Evolutionary conservation across 2,888 invertebrate species (phyloP).

Genomic region (Drosophila setosimentum): DNA sequence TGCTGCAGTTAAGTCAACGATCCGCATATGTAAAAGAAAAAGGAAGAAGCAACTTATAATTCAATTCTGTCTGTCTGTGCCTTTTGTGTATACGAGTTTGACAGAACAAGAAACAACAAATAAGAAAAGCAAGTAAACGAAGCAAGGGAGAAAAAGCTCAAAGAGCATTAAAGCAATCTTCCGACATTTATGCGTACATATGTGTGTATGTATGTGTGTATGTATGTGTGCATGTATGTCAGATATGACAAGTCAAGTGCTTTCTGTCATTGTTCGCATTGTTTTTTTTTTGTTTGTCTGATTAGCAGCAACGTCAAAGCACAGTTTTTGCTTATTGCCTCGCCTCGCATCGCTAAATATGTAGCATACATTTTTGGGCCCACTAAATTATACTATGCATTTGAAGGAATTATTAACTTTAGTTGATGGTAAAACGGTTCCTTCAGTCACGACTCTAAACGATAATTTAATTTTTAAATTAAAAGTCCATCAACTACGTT

Average conservation of each 20-base stretch:
- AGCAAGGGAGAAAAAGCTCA: background rate
- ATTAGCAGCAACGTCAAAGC: conserved; percentile 19
- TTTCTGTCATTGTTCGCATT: conserved; percentile 54
- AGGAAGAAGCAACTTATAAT: background rate
- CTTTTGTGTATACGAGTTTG: background rate
- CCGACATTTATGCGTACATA: conserved; percentile 52
- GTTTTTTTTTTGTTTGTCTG: conserved; percentile 34
- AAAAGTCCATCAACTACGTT: background rate
- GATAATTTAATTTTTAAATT: background rate
- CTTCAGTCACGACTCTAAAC: background rate
- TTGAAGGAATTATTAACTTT: background rate
- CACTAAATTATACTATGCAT: background rate
- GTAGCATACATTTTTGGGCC: conserved; percentile 32
- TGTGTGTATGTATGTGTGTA: background rate
- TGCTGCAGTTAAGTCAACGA: background rate
- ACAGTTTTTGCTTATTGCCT: background rate
- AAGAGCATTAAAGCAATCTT: conserved; percentile 70
- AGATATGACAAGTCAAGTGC: conserved; percentile 81
- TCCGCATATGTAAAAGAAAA: background rate
- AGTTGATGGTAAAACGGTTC: background rate
- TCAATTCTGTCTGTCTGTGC: background rate
- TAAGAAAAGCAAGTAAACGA: background rate
- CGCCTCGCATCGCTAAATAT: background rate
- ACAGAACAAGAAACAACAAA: background rate
- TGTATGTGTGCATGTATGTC: conserved; percentile 55